These are phyloP conservation scores for Oceanodroma tethys DNA, from an alignment of 2,113 vertebrate genomes.

Conservation along the genomic window DNA sequence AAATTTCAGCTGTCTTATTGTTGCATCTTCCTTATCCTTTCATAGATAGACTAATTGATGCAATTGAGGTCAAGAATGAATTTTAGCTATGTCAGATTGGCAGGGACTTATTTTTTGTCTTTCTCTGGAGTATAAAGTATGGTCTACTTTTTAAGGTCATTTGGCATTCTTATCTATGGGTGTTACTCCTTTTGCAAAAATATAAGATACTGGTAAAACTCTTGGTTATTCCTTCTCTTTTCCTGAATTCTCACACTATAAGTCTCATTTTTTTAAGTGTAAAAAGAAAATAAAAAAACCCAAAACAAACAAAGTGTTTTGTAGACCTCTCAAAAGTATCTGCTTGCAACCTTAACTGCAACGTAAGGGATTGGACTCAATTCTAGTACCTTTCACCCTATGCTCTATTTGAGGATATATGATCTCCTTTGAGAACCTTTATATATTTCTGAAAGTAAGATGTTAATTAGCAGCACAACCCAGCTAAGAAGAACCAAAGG, in stretches of 20 bases:
- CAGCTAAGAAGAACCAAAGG: neutral
- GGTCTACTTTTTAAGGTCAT: neutral
- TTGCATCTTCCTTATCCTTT: neutral
- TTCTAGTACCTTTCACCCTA: neutral
- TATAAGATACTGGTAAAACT: neutral
- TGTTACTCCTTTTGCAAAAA: neutral
- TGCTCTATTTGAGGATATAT: neutral
- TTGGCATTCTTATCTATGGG: neutral
- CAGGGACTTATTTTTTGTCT: neutral
- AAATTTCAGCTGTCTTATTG: slow-evolving; percentile 4
- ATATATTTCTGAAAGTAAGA: neutral
- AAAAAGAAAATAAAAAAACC: neutral
- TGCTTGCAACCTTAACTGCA: neutral
- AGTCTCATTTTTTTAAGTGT: neutral
- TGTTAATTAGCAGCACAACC: neutral
- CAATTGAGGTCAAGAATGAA: neutral
- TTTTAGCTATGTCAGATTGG: neutral
- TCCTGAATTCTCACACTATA: neutral
- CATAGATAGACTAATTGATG: neutral
- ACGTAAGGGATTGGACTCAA: neutral
- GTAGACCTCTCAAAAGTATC: neutral
- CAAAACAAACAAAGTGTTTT: neutral
- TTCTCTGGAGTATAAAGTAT: neutral
- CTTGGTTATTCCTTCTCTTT: neutral
- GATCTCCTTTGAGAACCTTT: neutral